Conservation (phyloP, 30 jellyfish, hydroid and myxozoan species). For the Aurelia aurita complex sp. Pacific region DNA sequence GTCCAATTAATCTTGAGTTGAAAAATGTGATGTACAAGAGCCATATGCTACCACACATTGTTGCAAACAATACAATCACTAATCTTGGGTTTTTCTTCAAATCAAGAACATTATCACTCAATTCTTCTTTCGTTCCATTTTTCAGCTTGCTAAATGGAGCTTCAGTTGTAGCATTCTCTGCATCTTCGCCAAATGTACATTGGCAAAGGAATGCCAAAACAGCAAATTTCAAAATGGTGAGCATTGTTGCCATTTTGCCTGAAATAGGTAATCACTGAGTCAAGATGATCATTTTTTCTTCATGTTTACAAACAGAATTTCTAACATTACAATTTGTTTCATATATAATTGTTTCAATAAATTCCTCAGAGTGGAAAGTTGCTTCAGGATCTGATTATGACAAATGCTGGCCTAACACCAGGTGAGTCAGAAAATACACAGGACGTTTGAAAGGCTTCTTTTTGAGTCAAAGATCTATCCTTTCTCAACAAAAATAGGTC, state of each 20-base stretch:
- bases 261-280: not conserved
- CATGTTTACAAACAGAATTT: no score
- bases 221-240: not conserved
- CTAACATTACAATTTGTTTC: no score
- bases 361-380: no score
- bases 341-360: no score
- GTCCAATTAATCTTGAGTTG: slow-evolving; percentile 77
- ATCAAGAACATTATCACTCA: slow-evolving; percentile 55
- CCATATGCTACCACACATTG: slow-evolving; percentile 88
- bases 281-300: no score
- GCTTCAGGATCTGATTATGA: no score
- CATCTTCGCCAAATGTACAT: slow-evolving; percentile 6
- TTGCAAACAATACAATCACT: slow-evolving; percentile 83
- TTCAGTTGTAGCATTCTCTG: not conserved
- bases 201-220: not conserved
- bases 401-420: no score
- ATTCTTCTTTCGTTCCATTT: slow-evolving; percentile 5
- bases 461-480: no score
- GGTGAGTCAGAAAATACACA: no score
- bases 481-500: no score
- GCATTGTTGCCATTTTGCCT: not conserved
- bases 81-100: slow-evolving; percentile 81
- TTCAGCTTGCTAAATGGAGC: not conserved
- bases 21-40: slow-evolving; percentile 80
- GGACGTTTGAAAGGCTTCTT: no score